These are phyloP conservation scores for Rhynchotus rufescens DNA, from an alignment of 2,797 vertebrate genomes.

Conservation along the genomic window DNA sequence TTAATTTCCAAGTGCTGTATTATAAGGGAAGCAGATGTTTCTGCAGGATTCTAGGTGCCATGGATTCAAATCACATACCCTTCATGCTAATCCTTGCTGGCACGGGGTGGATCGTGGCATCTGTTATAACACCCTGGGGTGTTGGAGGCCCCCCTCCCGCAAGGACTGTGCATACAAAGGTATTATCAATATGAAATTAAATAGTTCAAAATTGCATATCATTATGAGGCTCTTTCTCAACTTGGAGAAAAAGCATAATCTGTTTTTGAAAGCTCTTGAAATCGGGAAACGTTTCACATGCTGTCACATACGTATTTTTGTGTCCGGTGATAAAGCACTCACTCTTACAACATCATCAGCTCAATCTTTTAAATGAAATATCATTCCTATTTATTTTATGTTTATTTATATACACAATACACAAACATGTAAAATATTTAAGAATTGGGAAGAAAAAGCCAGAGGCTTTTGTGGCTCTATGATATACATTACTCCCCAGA, in stretches of 20 bases:
- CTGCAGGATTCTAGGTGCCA: conserved; percentile 30
- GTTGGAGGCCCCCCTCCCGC: neutral
- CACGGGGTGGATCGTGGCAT: conserved; percentile 48
- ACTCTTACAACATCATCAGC: neutral
- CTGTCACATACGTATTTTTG: neutral
- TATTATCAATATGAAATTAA: neutral
- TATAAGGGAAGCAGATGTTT: conserved; percentile 59
- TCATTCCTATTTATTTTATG: neutral
- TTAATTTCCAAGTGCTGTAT: neutral
- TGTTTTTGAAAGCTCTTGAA: neutral
- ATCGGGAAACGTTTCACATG: neutral
- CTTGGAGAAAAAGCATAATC: neutral
- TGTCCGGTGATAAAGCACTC: neutral
- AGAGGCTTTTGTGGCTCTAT: neutral
- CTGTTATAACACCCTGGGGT: conserved; percentile 57
- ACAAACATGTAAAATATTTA: neutral
- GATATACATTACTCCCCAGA: neutral
- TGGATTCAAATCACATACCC: conserved; percentile 62
- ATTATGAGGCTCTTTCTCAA: neutral
- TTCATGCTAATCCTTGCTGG: conserved; percentile 64
- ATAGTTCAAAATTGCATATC: neutral
- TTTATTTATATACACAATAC: neutral
- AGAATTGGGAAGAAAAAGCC: neutral
- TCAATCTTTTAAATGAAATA: neutral
- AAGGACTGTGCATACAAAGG: conserved; percentile 2